Evolutionary conservation across 1,140 invertebrate genomes (phyloP), one percentile per base, ranked within the genome.

Genomic region (Trichonephila clavipes): DNA sequence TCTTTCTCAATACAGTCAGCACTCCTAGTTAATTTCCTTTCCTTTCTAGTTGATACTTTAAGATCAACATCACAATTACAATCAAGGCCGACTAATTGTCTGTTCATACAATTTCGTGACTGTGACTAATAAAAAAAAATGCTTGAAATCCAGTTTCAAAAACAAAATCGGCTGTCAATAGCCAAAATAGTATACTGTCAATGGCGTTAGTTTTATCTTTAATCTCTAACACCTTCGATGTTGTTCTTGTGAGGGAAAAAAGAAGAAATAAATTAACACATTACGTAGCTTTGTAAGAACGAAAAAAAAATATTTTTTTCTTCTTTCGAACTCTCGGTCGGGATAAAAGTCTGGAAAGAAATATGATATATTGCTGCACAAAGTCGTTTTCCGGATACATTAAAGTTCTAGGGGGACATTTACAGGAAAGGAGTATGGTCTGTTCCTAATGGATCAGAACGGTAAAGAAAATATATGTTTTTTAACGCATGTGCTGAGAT

Each of bases 321-420:
- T 2, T 5, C 40, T 12, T 24, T 83, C 18, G 12, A 83, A 8
- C 40, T 58, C 51, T 83, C 34, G 51, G 10, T 21, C 40, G 44
- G 81, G 51, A 51, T 81, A 77, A 90, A 81, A 40, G 44, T 77
- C 24, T 77, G 69, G 77, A 64, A 83, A 91, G 89, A 83, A 91
- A 83, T 91, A 83, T 91, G 77, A 91, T 83, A 91, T 77, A 91
- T 91, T 83, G 34, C 77, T 24, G 59, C 89, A 44, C 89, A 91
- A 91, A 91, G 89, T 91, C 89, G 77, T 91, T 91, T 91, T 83
- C 89, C 59, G 59, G 89, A 59, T 91, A 77, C 89, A 91, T 91
- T 91, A 83, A 91, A 91, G 72, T 91, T 90, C 69, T 19, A 61
- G 61, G 34, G 61, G 61, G 89, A 91, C 89, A 91, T 91, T 91